Percentiles rank a stretch among this genome's conserved stretches.
Conservation (phyloP, 30 jellyfish, hydroid and myxozoan genomes). For the Aurelia aurita complex sp. Pacific region DNA sequence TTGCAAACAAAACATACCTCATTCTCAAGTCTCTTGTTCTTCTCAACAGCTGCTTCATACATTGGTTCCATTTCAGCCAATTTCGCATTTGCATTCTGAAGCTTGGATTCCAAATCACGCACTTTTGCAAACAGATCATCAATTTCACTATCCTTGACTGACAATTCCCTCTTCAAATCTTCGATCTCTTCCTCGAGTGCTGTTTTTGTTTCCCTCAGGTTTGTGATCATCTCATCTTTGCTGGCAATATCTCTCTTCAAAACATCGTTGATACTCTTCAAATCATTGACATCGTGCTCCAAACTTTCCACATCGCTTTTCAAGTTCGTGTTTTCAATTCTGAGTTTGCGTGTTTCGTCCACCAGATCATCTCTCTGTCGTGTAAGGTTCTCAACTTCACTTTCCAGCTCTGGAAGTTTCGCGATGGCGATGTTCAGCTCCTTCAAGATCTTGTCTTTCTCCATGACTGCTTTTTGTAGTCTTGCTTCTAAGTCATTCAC, state of each 20-base stretch:
- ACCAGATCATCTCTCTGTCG: slow-evolving; percentile 64
- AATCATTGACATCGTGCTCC: slow-evolving; percentile 73
- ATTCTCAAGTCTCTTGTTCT: slow-evolving; percentile 77
- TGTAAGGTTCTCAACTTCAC: slow-evolving; percentile 70
- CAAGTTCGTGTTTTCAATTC: slow-evolving; percentile 62
- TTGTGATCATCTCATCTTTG: slow-evolving; percentile 78
- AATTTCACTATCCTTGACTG: slow-evolving; percentile 76
- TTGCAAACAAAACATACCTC: slow-evolving; percentile 34
- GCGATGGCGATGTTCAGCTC: slow-evolving; percentile 79
- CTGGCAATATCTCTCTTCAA: slow-evolving; percentile 74
- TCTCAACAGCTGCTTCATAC: slow-evolving; percentile 86
- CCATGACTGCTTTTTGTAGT: slow-evolving; percentile 76
- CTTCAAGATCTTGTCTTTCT: slow-evolving; percentile 71
- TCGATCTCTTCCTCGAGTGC: slow-evolving; percentile 83
- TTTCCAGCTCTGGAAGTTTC: slow-evolving; percentile 80
- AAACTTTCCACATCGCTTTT: slow-evolving; percentile 78
- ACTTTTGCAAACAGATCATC: slow-evolving; percentile 75
- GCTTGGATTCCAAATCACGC: slow-evolving; percentile 81
- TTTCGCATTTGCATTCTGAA: slow-evolving; percentile 77
- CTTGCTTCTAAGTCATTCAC: slow-evolving; percentile 83
- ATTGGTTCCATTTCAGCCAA: slow-evolving; percentile 97
- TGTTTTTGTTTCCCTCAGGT: slow-evolving; percentile 69
- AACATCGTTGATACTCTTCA: slow-evolving; percentile 65
- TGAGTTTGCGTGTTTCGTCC: slow-evolving; percentile 74
- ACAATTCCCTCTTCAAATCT: slow-evolving; percentile 74